Conservation (phyloP, 2,797 vertebrate species). For the Hydrophis major region DNA sequence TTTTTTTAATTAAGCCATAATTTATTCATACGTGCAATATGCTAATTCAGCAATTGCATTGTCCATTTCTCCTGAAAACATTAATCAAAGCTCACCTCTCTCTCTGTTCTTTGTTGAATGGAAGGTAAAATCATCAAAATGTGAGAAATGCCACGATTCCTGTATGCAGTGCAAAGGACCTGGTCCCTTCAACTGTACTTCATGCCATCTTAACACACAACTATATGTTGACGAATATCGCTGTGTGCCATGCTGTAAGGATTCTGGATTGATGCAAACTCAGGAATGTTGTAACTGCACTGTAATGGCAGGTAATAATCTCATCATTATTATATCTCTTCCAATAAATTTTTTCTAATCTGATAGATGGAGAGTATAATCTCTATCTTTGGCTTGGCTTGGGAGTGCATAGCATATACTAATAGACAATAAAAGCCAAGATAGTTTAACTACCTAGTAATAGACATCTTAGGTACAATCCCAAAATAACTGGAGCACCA, state of each 20-base stretch:
- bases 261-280: background rate
- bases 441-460: background rate
- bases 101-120: constrained; percentile 29
- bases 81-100: background rate
- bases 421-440: background rate
- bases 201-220: constrained; percentile 71
- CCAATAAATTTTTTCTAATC: background rate
- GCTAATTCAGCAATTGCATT: background rate
- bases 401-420: background rate
- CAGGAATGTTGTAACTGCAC: constrained; percentile 86
- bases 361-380: background rate
- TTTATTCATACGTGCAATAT: background rate
- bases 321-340: background rate
- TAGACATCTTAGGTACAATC: background rate
- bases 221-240: constrained; percentile 78
- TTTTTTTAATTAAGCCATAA: background rate
- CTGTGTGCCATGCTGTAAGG: constrained; percentile 83
- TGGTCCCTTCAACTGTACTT: constrained; percentile 77
- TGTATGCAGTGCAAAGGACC: constrained; percentile 86
- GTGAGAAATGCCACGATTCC: constrained; percentile 77
- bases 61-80: background rate
- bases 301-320: constrained; percentile 69
- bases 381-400: background rate
- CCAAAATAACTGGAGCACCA: too few species aligned
- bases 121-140: constrained; percentile 66